Percentiles rank a stretch among this genome's conserved stretches.
These are phyloP conservation scores for Esperia sulphurella DNA, from an alignment of 2,888 invertebrate species.

Conservation along the genomic window DNA sequence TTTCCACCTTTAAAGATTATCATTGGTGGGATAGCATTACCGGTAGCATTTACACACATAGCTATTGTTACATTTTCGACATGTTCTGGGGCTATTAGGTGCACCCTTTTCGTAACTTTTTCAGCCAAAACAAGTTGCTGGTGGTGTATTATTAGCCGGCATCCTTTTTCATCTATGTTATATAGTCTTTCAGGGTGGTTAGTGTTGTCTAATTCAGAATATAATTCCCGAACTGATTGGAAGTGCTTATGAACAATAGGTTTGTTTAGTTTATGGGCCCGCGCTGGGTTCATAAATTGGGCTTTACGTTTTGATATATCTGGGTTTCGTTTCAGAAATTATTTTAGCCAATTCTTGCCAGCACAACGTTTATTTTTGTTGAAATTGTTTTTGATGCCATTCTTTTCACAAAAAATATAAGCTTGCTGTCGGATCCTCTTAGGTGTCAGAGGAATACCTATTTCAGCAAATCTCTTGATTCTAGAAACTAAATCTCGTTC, in stretches of 20 bases:
- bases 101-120: conserved; percentile 8
- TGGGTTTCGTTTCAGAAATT: conserved; percentile 21
- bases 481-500: background rate
- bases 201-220: background rate
- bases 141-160: conserved; percentile 2
- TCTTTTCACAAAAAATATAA: background rate
- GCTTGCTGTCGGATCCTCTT: background rate
- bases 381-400: background rate
- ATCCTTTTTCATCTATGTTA: conserved; percentile 8
- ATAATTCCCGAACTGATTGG: background rate
- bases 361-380: background rate
- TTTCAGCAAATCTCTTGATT: background rate
- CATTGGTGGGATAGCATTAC: conserved; percentile 11
- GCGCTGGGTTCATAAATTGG: conserved; percentile 25
- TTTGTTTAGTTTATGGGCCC: conserved; percentile 26
- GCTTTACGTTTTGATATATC: conserved; percentile 21
- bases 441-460: background rate
- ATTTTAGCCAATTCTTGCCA: conserved; percentile 22
- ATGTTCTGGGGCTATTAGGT: conserved; percentile 12
- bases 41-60: conserved; percentile 11
- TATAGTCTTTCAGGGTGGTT: conserved; percentile 1
- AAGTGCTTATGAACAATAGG: conserved; percentile 20
- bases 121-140: conserved; percentile 1
- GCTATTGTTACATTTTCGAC: conserved; percentile 14
- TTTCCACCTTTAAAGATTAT: conserved; percentile 13